A percentile compares a stretch with the other conserved stretches of the same genome.
phyloP scores from a whole-genome alignment of 2,888 invertebrate genomes.

The Hemaris fuciformis region DNA sequence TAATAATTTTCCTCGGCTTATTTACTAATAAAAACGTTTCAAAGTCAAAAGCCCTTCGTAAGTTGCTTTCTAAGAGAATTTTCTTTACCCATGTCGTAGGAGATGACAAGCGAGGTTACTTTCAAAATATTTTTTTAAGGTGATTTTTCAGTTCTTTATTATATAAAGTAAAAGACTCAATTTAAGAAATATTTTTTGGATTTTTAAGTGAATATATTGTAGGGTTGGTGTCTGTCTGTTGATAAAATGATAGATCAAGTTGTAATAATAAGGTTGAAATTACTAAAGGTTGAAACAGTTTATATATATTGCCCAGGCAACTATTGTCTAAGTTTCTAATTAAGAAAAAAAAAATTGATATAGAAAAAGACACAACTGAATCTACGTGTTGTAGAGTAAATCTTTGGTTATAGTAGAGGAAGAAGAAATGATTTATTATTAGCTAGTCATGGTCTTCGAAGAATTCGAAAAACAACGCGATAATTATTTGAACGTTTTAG shows the following conservation, averaged over 20 bases:
- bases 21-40: neutral
- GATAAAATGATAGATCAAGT: neutral
- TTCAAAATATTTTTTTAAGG: neutral
- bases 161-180: neutral
- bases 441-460: too few relatives aligned
- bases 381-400: too few relatives aligned
- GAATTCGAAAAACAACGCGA: too few relatives aligned
- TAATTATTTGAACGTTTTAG: too few relatives aligned
- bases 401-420: too few relatives aligned
- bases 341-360: too few relatives aligned
- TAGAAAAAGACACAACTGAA: too few relatives aligned
- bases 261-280: too few relatives aligned
- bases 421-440: too few relatives aligned
- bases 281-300: too few relatives aligned
- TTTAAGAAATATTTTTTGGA: neutral
- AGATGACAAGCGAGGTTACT: neutral
- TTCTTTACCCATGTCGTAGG: constrained; percentile 4
- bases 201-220: neutral
- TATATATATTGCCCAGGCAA: too few relatives aligned
- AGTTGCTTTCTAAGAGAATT: constrained; percentile 6
- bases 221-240: neutral
- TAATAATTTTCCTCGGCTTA: neutral
- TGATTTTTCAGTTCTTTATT: neutral
- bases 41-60: constrained; percentile 8
- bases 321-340: too few relatives aligned